Conservation (phyloP, 2,888 invertebrate species). For the Scaptomyza polygonia region DNA sequence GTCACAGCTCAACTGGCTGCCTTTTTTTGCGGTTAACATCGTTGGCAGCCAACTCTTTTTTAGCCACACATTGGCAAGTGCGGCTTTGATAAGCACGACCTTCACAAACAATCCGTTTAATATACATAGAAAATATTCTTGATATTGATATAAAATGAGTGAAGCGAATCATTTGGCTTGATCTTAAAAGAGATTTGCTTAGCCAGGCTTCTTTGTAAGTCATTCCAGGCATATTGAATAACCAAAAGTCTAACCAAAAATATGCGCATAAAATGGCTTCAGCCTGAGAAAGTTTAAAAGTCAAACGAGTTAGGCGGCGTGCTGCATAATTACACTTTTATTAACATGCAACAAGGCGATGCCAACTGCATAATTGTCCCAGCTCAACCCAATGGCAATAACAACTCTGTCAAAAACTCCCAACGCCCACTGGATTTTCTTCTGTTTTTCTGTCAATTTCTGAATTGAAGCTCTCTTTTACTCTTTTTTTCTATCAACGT, state of each 20-base stretch:
- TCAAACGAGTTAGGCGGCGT: constrained; percentile 35
- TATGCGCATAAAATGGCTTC: constrained; percentile 62
- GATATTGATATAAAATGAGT: constrained; percentile 5
- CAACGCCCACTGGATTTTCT: constrained; percentile 10
- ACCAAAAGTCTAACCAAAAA: constrained; percentile 66
- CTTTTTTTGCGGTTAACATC: constrained; percentile 62
- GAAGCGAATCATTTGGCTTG: not conserved
- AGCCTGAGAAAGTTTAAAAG: constrained; percentile 21
- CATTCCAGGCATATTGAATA: constrained; percentile 52
- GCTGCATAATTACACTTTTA: constrained; percentile 72
- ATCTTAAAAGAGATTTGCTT: constrained; percentile 1
- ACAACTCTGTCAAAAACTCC: constrained; percentile 16
- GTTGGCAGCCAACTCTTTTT: constrained; percentile 37
- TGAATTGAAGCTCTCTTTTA: not conserved
- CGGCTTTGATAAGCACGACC: constrained; percentile 30
- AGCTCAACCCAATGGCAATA: constrained; percentile 28
- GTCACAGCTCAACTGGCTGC: constrained; percentile 57
- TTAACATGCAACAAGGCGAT: constrained; percentile 62
- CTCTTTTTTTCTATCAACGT: constrained; percentile 29
- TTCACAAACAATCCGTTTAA: not conserved
- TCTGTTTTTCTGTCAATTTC: constrained; percentile 21
- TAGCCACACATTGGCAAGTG: constrained; percentile 38
- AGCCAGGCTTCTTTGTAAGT: not conserved
- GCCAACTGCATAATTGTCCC: constrained; percentile 56
- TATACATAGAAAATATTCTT: constrained; percentile 3